Percentiles rank a stretch among this genome's conserved stretches.
phyloP scores from a whole-genome alignment of 2,113 vertebrate genomes.

The Hoplias malabaricus region DNA sequence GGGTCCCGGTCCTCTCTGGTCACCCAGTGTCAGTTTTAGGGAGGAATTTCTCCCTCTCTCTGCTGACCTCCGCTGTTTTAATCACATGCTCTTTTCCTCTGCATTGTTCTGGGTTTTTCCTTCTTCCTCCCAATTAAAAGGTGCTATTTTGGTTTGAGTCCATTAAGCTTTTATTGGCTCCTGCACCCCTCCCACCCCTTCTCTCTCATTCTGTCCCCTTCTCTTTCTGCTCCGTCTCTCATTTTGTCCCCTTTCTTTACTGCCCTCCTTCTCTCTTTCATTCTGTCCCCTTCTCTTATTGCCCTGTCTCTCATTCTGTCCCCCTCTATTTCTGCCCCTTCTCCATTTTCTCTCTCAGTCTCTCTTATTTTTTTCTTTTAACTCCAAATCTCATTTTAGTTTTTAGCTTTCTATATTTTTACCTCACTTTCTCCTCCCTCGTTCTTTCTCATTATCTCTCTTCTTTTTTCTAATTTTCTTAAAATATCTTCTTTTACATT shows the following conservation, averaged over 20 bases:
- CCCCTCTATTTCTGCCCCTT: neutral
- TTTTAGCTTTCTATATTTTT: neutral
- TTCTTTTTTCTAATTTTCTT: slow-evolving; percentile 22
- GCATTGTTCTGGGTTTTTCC: slow-evolving; percentile 48
- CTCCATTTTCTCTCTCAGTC: neutral
- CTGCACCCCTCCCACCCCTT: neutral
- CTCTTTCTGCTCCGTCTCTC: neutral
- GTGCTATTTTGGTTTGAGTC: slow-evolving; percentile 49
- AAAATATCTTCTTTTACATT: slow-evolving; percentile 17
- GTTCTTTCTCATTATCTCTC: neutral
- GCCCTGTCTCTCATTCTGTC: too few species aligned
- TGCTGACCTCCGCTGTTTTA: slow-evolving; percentile 34
- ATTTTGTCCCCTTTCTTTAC: neutral
- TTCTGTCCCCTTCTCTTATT: neutral
- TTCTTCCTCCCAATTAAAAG: slow-evolving; percentile 55
- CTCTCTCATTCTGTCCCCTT: neutral
- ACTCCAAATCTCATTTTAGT: neutral
- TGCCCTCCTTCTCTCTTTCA: neutral
- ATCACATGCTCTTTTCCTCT: slow-evolving; percentile 50
- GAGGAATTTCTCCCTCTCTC: slow-evolving; percentile 1
- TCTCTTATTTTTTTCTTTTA: neutral
- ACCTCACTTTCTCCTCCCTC: neutral
- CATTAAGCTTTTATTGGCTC: slow-evolving; percentile 48
- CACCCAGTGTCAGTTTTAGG: neutral
- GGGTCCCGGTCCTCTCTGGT: neutral